These are phyloP conservation scores for Microcebus jonahi DNA, from an alignment of 2,113 vertebrate species.

Conservation along the genomic window DNA sequence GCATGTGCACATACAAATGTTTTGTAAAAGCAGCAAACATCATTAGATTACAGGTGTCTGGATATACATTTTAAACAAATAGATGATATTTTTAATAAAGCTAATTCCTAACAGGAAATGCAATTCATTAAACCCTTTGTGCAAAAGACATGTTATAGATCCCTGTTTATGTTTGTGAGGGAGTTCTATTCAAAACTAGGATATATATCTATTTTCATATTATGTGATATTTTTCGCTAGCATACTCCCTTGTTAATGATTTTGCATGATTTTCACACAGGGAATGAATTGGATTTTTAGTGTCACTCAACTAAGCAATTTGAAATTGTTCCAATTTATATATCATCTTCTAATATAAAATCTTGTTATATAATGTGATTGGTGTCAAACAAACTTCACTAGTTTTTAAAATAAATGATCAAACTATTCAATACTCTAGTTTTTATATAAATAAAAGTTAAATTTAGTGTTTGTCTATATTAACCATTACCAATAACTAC, in stretches of 20 bases:
- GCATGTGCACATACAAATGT: constrained; percentile 82
- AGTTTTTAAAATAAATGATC: background rate
- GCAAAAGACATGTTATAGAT: background rate
- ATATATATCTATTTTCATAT: background rate
- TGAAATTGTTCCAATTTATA: background rate
- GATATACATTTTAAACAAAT: constrained; percentile 84
- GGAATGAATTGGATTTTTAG: background rate
- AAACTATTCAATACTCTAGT: background rate
- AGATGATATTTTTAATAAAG: constrained; percentile 86
- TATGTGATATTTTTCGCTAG: background rate
- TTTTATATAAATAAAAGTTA: background rate
- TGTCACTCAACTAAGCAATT: background rate
- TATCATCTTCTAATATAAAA: background rate
- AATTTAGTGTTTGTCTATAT: background rate
- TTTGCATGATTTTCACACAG: background rate
- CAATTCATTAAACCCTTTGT: constrained; percentile 80
- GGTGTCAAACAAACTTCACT: background rate
- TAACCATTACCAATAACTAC: background rate
- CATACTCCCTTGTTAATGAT: background rate
- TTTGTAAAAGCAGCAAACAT: constrained; percentile 88
- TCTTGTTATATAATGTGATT: background rate
- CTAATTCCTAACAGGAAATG: constrained; percentile 83
- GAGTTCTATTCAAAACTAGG: constrained; percentile 25
- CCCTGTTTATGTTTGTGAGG: background rate
- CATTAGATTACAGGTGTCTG: constrained; percentile 88